Conservation (phyloP, 2,113 vertebrate species). For the Bathybates hornii region DNA sequence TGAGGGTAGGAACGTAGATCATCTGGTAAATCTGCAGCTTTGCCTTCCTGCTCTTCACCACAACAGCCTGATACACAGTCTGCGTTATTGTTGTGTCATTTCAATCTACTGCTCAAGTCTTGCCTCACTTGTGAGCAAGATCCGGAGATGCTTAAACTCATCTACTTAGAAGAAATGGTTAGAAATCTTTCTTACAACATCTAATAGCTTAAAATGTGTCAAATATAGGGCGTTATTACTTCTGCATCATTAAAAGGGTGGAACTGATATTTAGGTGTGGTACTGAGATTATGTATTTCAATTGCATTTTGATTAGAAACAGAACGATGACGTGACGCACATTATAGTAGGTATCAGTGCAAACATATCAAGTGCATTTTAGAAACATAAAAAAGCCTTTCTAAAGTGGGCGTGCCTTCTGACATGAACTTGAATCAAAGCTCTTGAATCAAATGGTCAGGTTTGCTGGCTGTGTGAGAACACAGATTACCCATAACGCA, state of each 20-base stretch:
- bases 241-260: background rate
- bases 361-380: fast-evolving
- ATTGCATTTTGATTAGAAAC: background rate
- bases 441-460: background rate
- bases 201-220: background rate
- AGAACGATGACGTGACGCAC: background rate
- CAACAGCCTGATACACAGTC: background rate
- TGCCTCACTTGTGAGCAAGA: background rate
- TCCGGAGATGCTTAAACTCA: background rate
- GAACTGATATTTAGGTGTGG: background rate
- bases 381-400: background rate
- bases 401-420: background rate
- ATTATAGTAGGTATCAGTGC: background rate
- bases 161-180: background rate
- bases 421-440: background rate
- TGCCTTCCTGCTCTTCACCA: background rate
- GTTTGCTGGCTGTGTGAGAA: background rate
- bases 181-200: background rate
- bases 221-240: background rate
- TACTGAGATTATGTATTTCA: background rate
- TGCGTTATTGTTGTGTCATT: fast-evolving
- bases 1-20: fast-evolving
- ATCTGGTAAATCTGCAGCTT: background rate
- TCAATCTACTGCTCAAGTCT: background rate
- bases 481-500: background rate